phyloP scores from a whole-genome alignment of 2,888 invertebrate species.

The Ophion costatus region DNA sequence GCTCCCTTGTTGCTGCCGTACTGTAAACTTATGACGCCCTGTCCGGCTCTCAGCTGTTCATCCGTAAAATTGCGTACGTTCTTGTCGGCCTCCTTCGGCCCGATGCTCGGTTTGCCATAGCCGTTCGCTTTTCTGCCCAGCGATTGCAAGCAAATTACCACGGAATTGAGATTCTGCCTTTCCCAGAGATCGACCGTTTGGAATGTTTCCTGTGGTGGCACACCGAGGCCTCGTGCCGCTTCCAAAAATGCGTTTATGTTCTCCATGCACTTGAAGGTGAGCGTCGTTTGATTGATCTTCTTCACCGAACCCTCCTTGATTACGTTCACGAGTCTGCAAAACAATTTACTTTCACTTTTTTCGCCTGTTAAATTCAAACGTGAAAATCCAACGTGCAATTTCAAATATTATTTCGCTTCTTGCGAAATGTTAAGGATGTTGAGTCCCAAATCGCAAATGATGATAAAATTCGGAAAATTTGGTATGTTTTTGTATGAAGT shows the following conservation, averaged over 20 bases:
- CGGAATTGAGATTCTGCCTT: slow-evolving; percentile 97
- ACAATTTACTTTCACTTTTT: not conserved
- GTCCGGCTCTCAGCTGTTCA: slow-evolving; percentile 96
- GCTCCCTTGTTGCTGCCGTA: slow-evolving; percentile 99
- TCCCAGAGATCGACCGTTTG: slow-evolving; percentile 99
- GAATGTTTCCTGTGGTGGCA: slow-evolving; percentile 97
- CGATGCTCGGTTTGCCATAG: slow-evolving; percentile 94
- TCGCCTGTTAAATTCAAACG: too few relatives aligned
- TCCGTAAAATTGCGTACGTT: slow-evolving; percentile 97
- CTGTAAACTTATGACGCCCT: slow-evolving; percentile 96
- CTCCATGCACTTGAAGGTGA: slow-evolving; percentile 99
- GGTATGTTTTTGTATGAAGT: too few relatives aligned
- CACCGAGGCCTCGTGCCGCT: slow-evolving; percentile 93
- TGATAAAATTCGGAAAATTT: too few relatives aligned
- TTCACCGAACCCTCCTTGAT: slow-evolving; percentile 94
- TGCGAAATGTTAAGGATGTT: not conserved
- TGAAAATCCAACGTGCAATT: not conserved
- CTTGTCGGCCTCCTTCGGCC: slow-evolving; percentile 98
- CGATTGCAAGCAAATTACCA: slow-evolving; percentile 97
- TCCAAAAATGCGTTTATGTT: slow-evolving; percentile 97
- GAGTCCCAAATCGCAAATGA: too few relatives aligned
- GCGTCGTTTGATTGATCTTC: slow-evolving; percentile 94
- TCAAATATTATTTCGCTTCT: not conserved
- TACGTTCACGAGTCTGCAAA: slow-evolving; percentile 91
- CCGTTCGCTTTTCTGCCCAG: slow-evolving; percentile 96